A percentile compares a stretch with the other conserved stretches of the same genome.
Conservation (phyloP, 2,888 invertebrate species). For the Dorcus hopei region DNA sequence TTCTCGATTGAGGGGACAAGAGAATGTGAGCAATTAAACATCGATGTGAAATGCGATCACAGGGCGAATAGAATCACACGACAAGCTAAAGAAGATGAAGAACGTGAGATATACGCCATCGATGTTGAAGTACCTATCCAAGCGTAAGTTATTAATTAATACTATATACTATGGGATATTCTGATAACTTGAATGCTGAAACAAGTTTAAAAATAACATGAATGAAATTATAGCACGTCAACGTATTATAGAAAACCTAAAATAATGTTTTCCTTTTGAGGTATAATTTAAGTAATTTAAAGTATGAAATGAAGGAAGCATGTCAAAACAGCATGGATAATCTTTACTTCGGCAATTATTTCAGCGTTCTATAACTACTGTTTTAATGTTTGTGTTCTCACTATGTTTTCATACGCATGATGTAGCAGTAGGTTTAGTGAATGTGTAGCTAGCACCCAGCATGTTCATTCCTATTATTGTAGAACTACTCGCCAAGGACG, state of each 20-base stretch:
- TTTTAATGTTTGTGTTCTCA: background rate
- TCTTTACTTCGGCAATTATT: background rate
- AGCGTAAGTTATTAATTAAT: constrained; percentile 63
- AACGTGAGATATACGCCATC: constrained; percentile 78
- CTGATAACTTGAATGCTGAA: background rate
- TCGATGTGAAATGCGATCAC: constrained; percentile 89
- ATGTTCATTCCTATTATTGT: constrained; percentile 57
- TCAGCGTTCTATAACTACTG: constrained; percentile 1
- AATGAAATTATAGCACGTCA: background rate
- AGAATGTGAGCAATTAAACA: constrained; percentile 86
- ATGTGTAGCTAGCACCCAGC: constrained; percentile 42
- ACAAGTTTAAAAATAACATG: background rate
- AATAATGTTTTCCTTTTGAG: too few species aligned
- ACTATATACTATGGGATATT: background rate
- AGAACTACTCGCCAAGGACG: constrained; percentile 77
- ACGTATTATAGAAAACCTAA: background rate
- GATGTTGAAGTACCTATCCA: constrained; percentile 80
- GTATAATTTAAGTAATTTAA: too few species aligned
- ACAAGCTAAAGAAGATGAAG: constrained; percentile 57
- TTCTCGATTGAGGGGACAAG: constrained; percentile 83
- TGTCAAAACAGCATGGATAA: background rate
- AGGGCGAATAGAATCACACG: constrained; percentile 64
- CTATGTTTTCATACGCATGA: background rate
- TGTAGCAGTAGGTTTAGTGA: constrained; percentile 25
- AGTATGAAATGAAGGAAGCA: background rate